phyloP scores from a whole-genome alignment of 1,140 invertebrate genomes.

The Drosophila pachea region DNA sequence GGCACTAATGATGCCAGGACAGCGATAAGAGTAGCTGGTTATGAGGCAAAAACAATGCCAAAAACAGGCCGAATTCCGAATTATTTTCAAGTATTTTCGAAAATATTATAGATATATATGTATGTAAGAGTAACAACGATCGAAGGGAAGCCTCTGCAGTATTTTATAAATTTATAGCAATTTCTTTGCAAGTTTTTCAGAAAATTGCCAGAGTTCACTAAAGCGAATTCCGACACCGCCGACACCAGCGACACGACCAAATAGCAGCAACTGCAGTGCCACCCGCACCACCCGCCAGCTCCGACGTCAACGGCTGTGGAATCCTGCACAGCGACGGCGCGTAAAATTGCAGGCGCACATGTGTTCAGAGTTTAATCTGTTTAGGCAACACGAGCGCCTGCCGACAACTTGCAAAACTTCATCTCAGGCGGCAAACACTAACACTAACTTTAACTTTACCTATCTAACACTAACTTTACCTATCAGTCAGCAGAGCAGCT shows the following conservation, averaged over 20 bases:
- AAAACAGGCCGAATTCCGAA: slow-evolving; percentile 27
- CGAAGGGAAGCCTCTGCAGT: no score
- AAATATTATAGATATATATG: background rate
- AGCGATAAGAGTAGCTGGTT: slow-evolving; percentile 6
- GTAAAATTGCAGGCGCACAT: slow-evolving; percentile 71
- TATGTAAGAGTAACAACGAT: background rate
- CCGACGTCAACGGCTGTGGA: no score
- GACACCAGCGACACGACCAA: background rate
- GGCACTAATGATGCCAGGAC: slow-evolving; percentile 2
- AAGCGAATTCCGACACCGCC: slow-evolving; percentile 1
- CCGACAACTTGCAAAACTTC: slow-evolving; percentile 73
- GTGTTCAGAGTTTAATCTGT: slow-evolving; percentile 74
- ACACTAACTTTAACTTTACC: no score
- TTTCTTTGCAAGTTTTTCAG: background rate
- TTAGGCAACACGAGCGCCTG: slow-evolving; percentile 70
- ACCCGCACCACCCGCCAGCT: background rate
- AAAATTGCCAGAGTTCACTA: background rate
- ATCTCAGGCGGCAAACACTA: slow-evolving; percentile 48
- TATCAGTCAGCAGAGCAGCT: slow-evolving; percentile 45
- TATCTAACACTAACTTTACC: slow-evolving; percentile 72
- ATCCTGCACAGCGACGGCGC: slow-evolving; percentile 50
- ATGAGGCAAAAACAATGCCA: slow-evolving; percentile 37
- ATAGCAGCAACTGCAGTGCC: background rate
- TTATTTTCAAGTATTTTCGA: slow-evolving; percentile 13
- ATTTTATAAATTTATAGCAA: background rate